These are phyloP conservation scores for Epinotia brunnichana DNA, from an alignment of 2,888 invertebrate genomes.

Conservation along the genomic window DNA sequence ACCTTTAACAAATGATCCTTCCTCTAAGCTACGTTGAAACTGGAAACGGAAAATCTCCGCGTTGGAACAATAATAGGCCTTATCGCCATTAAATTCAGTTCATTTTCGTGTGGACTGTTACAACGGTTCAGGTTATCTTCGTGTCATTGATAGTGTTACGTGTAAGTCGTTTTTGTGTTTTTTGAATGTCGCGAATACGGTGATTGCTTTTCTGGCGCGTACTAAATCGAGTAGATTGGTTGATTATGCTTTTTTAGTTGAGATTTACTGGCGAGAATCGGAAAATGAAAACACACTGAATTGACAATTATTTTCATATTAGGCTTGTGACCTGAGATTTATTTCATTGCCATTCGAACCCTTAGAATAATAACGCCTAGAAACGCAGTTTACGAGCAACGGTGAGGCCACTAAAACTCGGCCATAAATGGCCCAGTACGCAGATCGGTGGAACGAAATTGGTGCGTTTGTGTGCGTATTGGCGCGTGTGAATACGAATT, in stretches of 20 bases:
- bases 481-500: no score
- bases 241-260: slow-evolving; percentile 33
- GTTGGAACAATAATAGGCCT: slow-evolving; percentile 5
- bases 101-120: neutral
- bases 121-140: slow-evolving; percentile 8
- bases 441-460: no score
- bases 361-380: no score
- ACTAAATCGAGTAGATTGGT: slow-evolving; percentile 37
- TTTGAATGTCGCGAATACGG: slow-evolving; percentile 5
- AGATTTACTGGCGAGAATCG: slow-evolving; percentile 17
- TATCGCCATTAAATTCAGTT: neutral
- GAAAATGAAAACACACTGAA: neutral
- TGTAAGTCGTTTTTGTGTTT: slow-evolving; percentile 13
- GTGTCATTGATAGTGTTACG: slow-evolving; percentile 23
- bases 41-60: slow-evolving; percentile 12
- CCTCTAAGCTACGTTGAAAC: slow-evolving; percentile 35
- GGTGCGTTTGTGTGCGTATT: no score
- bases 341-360: no score
- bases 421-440: no score
- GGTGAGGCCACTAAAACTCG: no score
- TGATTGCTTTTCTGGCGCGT: slow-evolving; percentile 32
- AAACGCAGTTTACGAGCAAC: no score
- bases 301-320: no score
- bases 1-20: slow-evolving; percentile 44
- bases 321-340: no score